Evolutionary conservation across 53 echinoderm and acorn worm species (phyloP).

Genomic region (Mesocentrotus franciscanus): DNA sequence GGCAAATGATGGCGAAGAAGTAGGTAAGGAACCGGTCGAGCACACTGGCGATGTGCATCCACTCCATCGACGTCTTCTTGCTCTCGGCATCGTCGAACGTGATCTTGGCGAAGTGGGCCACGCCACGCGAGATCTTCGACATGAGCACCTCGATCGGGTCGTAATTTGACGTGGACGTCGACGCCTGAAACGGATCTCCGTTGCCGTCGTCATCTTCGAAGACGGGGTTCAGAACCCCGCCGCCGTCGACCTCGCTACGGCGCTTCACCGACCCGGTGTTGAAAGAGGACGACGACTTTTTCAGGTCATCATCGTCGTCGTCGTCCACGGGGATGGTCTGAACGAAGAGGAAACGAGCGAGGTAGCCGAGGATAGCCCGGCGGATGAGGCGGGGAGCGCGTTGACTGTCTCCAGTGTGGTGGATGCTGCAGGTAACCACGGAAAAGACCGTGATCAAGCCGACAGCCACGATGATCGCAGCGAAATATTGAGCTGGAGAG

Average conservation of each 20-base stretch:
- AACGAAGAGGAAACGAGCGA: constrained; percentile 72
- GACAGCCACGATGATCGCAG: constrained; percentile 80
- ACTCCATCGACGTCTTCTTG: constrained; percentile 78
- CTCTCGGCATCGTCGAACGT: constrained; percentile 72
- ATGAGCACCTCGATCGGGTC: constrained; percentile 80
- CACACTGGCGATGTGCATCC: constrained; percentile 86
- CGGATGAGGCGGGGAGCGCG: constrained; percentile 81
- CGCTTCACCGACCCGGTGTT: constrained; percentile 29
- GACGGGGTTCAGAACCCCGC: constrained; percentile 83
- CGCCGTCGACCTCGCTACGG: constrained; percentile 20
- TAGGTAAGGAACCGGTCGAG: constrained; percentile 82
- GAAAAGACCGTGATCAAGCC: constrained; percentile 82
- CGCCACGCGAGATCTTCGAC: constrained; percentile 73
- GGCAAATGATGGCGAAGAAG: constrained; percentile 68
- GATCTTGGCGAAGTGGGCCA: constrained; percentile 74
- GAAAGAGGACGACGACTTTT: neutral
- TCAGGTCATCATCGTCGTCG: constrained; percentile 39
- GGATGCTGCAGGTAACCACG: constrained; percentile 77
- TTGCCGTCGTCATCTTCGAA: constrained; percentile 90
- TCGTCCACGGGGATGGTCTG: constrained; percentile 49
- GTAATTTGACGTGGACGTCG: neutral
- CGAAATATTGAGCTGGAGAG: constrained; percentile 87
- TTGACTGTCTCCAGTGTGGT: constrained; percentile 85
- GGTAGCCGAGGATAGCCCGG: constrained; percentile 71
- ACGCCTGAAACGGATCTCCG: constrained; percentile 27